Base-by-base conservation (phyloP, 2,797 vertebrate species). In the Odontamblyopus rebecca region DNA sequence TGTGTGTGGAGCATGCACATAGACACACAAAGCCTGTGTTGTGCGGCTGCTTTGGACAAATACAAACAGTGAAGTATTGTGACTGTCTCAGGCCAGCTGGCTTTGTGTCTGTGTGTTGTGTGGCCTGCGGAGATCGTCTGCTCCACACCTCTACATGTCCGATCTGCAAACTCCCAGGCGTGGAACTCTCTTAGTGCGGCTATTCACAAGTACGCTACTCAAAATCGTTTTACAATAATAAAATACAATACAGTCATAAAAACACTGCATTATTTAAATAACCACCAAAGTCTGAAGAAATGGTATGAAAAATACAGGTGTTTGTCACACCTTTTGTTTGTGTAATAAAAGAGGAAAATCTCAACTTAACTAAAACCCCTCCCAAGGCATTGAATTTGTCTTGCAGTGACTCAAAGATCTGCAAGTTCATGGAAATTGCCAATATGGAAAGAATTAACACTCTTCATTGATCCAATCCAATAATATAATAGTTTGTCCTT, bases 11-110 rank as follows among this genome's bases (percentile, higher is more conserved):
- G 68, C 61, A 81, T 80, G 86, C 89, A 85, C 90, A 57, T 84
- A 82, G 83, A 86, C 76, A 72, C 77, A 77, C 82, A 78, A 77
- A 84, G 86, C 84, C 84, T 86, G 82, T 86, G 84, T 89, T 91
- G 85, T 83, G 79, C 86, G 87, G 85, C 84, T 84, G 89, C 76
- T 90, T 62, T 88, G 85, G 81, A 81, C 88, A 88, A 90, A 91
- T 78, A 77, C 87, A 87, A 91, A 93, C 90, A 93, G 89, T 91
- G 89, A 86, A 89, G 88, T 90, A 93, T 92, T 93, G 90, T 93
- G 87, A 88, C 76, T 69, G 82, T 83, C 71, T 90, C 88, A 79
- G 88, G 88, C 87, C 92, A 93, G 91, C 92, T 93, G 91, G 90
- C 90, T 83, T 88, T 85, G 88, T 90, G 88, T 90, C 91, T 89